Evolutionary conservation across 2,888 invertebrate genomes (phyloP), one percentile per base, ranked within the genome.

Genomic region (Drosophila fulvimacula): DNA sequence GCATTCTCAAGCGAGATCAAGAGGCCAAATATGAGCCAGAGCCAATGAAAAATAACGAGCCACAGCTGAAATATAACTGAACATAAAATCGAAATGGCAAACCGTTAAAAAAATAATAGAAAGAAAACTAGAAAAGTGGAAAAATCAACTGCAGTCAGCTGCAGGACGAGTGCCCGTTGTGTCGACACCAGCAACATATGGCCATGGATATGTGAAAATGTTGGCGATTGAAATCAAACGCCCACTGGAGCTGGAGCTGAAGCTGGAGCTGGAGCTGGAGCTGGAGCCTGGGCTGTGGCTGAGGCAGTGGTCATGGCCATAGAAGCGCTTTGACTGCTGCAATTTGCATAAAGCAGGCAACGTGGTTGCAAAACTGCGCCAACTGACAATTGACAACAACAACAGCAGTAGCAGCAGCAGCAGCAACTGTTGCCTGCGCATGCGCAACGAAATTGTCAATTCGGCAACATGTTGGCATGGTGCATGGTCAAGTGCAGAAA

Each of bases 401-500:
- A 75, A 44, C 82, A 77, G 41, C 69, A 55, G 19, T 17, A 38
- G 11, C 69, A n/a, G 51, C 69, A 57, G 51, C 77, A 71, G 38
- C 69, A 59, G 53, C 77, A 77, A 71, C 70, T 55, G 67, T 71
- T 56, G 81, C 66, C 60, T 75, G 72, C 73, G 73, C 70, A 82
- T 78, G 74, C 69, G 75, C 76, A 78, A 57, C 77, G 81, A 78
- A 80, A 85, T 81, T 86, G 84, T 81, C 90, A 90, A 89, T 89
- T 88, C 83, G 90, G 86, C 88, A 90, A 90, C 90, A 90, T 90
- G 91, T 89, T 89, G 88, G 73, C 58, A 61, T 46, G 58, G 74
- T 70, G 71, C 88, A 89, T 91, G 91, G 90, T 90, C 91, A 91
- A 91, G 89, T 91, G 90, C 83, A 75, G 67, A 79, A 83, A 83